Evolutionary conservation across 2,888 invertebrate species (phyloP).

Genomic region (Criorhina ranunculi): DNA sequence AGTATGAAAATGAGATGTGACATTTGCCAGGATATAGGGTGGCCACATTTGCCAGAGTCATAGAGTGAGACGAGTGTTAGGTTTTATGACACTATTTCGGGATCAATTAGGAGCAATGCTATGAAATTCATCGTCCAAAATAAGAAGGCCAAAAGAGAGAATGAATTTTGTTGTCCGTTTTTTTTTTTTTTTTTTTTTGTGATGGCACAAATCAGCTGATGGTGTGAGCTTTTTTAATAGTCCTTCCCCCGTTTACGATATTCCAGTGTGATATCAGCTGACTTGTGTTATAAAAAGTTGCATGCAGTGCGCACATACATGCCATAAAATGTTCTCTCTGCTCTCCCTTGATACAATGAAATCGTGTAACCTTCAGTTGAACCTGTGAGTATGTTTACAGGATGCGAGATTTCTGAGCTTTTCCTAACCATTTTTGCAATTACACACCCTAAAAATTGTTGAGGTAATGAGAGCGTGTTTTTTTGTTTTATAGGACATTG

Average conservation of each 20-base stretch:
- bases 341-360: slow-evolving; percentile 9
- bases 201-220: slow-evolving; percentile 51
- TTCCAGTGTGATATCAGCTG: slow-evolving; percentile 63
- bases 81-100: slow-evolving; percentile 56
- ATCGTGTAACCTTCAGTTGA: slow-evolving; percentile 68
- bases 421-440: slow-evolving; percentile 48
- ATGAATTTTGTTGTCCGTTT: neutral
- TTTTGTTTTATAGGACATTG: slow-evolving; percentile 18
- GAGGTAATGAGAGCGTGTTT: slow-evolving; percentile 39
- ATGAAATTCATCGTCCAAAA: slow-evolving; percentile 23
- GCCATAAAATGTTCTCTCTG: slow-evolving; percentile 24
- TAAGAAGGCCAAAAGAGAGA: neutral
- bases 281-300: slow-evolving; percentile 32
- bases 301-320: slow-evolving; percentile 25
- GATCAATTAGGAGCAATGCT: slow-evolving; percentile 57
- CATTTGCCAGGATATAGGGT: slow-evolving; percentile 25
- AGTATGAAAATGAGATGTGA: slow-evolving; percentile 38
- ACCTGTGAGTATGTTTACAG: slow-evolving; percentile 62
- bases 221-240: slow-evolving; percentile 10
- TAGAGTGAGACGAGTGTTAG: slow-evolving; percentile 3
- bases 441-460: slow-evolving; percentile 72
- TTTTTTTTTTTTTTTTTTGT: neutral
- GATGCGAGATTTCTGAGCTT: slow-evolving; percentile 36
- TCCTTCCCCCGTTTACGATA: slow-evolving; percentile 57
- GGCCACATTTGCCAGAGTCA: neutral